Evolutionary conservation across 2,797 vertebrate genomes (phyloP), one percentile per base, ranked within the genome.

Genomic region (Chrysocyon brachyurus): DNA sequence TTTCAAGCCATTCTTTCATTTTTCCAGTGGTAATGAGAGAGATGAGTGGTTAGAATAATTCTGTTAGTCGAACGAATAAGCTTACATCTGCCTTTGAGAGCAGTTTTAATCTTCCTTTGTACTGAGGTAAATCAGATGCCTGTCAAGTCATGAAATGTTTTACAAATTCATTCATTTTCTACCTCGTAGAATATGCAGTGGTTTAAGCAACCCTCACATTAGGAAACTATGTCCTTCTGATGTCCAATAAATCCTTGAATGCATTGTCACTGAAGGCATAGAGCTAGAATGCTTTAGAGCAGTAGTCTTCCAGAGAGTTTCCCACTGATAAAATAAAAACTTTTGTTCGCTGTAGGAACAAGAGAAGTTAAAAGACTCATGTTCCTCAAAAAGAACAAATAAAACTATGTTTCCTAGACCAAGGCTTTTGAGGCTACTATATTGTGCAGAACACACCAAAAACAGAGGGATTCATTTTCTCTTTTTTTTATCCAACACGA

Each of bases 51-150:
- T 87, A 89, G 75, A 94, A 61, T 87, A 78, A 88, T 36, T 79
- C 63, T 94, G 49, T 85, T 96, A 89, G 70, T 95, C 91, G 91
- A 95, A 94, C 68, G 73, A 84, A 75, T 81, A 85, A 94, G 73
- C 64, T 78, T 59, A n/a, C 72, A 72, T 85, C 54, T 84, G 28
- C 24, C 54, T 96, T 94, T 84, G 64, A 95, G 73, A 85, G 57
- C 17, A 15, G 2, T 52, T 94, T 91, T 49, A 64, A 64, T 96
- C 83, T 91, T 91, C 68, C 36, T 94, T 89, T 96, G 75, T 87
- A 46, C 40, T 87, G 26, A 96, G 56, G 28, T 89, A 90, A 87
- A 90, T 89, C 75, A 91, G 79, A 92, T 87, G 56, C 59, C 59
- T 93, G 54, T 87, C 82, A 95, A 95, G 54, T 12, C 78, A 88